Evolutionary conservation across 2,797 vertebrate species (phyloP).

Genomic region (Phoeniculus purpureus): DNA sequence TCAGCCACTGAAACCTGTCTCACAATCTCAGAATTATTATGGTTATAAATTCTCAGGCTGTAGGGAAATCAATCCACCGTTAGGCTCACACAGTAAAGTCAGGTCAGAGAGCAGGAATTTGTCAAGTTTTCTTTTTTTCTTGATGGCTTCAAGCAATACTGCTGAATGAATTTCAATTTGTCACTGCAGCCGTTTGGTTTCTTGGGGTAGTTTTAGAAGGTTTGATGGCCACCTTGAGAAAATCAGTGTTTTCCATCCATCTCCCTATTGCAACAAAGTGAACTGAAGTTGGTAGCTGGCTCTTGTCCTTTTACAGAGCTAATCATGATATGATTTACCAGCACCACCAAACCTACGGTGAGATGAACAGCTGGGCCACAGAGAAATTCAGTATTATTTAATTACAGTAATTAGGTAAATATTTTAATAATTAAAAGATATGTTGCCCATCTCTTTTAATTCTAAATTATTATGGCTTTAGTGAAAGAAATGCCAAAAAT

Average conservation of each 20-base stretch:
- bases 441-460: too few relatives aligned
- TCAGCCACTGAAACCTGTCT: not conserved
- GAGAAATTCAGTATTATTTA: not conserved
- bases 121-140: not conserved
- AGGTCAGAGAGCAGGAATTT: not conserved
- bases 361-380: not conserved
- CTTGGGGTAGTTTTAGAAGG: not conserved
- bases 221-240: not conserved
- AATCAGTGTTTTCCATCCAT: not conserved
- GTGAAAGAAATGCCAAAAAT: not conserved
- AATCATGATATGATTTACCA: not conserved
- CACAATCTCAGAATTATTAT: not conserved
- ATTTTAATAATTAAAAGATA: too few relatives aligned
- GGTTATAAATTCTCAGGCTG: not conserved
- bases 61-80: not conserved
- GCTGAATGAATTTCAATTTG: not conserved
- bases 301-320: not conserved
- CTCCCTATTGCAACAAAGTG: not conserved
- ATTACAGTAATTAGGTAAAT: not conserved
- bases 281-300: not conserved
- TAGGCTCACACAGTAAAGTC: not conserved
- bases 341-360: not conserved
- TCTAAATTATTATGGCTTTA: not conserved
- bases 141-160: not conserved
- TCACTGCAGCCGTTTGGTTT: not conserved